Conservation (phyloP, 2,113 vertebrate species). For the Corythaixoides concolor region DNA sequence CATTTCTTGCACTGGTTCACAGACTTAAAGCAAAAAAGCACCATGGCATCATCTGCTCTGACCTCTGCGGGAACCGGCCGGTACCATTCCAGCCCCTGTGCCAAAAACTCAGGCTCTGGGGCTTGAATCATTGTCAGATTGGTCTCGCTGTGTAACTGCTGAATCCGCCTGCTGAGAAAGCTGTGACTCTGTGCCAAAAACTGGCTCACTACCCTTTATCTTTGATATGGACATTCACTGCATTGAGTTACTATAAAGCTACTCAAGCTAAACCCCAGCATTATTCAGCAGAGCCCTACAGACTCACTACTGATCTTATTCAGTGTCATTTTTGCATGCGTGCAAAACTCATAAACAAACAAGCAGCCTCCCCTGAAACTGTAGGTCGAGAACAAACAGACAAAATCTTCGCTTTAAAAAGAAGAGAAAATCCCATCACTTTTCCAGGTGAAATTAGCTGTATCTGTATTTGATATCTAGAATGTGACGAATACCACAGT, state of each 20-base stretch:
- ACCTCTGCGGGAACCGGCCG: background rate
- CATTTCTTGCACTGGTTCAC: rapidly evolving
- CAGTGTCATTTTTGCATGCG: background rate
- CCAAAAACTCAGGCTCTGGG: background rate
- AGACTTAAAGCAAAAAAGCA: background rate
- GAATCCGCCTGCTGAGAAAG: background rate
- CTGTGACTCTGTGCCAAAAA: background rate
- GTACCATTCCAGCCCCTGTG: background rate
- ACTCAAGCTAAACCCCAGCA: background rate
- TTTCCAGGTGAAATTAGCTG: conserved; percentile 16
- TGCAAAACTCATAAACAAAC: background rate
- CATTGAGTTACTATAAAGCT: background rate
- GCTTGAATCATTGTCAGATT: background rate
- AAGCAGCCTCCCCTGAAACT: background rate
- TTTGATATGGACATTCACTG: background rate
- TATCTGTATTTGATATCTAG: background rate
- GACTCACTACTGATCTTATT: background rate
- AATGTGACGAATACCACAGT: background rate
- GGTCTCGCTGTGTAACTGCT: background rate
- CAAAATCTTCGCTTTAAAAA: background rate
- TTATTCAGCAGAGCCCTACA: background rate
- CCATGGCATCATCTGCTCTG: background rate
- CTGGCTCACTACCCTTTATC: background rate
- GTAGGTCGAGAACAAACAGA: background rate
- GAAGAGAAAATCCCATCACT: background rate